Conservation (phyloP, 2,888 invertebrate species). For the Ennomos fuscantarius region DNA sequence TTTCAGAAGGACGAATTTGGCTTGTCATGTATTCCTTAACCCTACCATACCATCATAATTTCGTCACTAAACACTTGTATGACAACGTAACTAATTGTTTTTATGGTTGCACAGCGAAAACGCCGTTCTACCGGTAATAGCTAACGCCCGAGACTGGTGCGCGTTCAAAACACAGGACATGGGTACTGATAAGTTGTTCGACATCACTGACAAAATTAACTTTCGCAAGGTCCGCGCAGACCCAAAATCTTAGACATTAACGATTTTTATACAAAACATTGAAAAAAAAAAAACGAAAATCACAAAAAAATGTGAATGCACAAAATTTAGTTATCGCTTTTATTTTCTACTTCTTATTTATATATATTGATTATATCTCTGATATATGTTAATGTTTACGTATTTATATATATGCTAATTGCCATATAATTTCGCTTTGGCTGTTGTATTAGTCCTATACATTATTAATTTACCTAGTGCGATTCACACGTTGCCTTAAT, state of each 20-base stretch:
- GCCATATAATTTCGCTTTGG: constrained; percentile 81
- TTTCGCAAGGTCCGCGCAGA: constrained; percentile 68
- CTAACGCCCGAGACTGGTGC: constrained; percentile 80
- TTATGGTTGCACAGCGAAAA: constrained; percentile 78
- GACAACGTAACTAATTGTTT: constrained; percentile 51
- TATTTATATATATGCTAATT: constrained; percentile 63
- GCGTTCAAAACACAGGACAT: constrained; percentile 59
- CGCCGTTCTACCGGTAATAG: constrained; percentile 76
- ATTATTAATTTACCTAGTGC: constrained; percentile 78
- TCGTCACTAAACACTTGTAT: constrained; percentile 22
- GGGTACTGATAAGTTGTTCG: constrained; percentile 61
- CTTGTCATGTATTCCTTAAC: constrained; percentile 13
- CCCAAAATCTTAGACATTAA: constrained; percentile 54
- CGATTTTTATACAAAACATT: constrained; percentile 70
- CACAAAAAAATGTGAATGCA: constrained; percentile 81
- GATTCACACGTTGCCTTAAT: constrained; percentile 85
- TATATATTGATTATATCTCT: constrained; percentile 76
- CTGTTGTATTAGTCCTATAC: constrained; percentile 81
- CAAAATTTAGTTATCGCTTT: constrained; percentile 77
- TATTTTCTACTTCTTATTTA: constrained; percentile 70
- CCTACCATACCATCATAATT: constrained; percentile 28
- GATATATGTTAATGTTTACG: constrained; percentile 53
- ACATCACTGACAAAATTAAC: constrained; percentile 62
- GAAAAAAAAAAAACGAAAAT: constrained; percentile 53
- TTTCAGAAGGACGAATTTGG: constrained; percentile 8